These are phyloP conservation scores for Eupleurogrammus muticus DNA, from an alignment of 2,797 vertebrate genomes.

Conservation along the genomic window DNA sequence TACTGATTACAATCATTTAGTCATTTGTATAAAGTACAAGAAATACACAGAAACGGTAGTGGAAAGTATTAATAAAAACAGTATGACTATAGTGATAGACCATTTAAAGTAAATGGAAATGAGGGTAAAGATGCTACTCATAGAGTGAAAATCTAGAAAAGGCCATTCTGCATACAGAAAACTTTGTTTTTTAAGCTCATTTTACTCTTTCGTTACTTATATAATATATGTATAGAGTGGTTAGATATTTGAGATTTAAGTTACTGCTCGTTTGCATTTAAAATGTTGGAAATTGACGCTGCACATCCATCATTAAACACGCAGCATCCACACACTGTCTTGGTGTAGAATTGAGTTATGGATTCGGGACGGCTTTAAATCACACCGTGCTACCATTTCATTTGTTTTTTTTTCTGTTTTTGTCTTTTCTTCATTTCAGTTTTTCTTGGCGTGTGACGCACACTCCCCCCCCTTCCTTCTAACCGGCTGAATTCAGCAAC, in stretches of 20 bases:
- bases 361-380: constrained; percentile 36
- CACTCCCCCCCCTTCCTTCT: constrained; percentile 45
- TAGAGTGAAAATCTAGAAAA: no score
- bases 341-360: constrained; percentile 32
- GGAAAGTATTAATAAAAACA: no score
- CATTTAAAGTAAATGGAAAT: no score
- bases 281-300: constrained; percentile 30
- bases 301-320: constrained; percentile 29
- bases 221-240: no score
- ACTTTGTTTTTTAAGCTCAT: no score
- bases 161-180: no score
- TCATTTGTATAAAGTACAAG: neutral
- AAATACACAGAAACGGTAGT: constrained; percentile 5
- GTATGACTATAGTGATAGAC: no score
- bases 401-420: constrained; percentile 39
- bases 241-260: constrained; percentile 1
- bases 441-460: constrained; percentile 49
- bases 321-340: constrained; percentile 18
- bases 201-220: no score
- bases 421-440: constrained; percentile 50
- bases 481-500: constrained; percentile 55
- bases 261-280: constrained; percentile 16
- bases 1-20: constrained; percentile 4
- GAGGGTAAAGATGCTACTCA: no score
- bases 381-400: constrained; percentile 40